These are phyloP conservation scores for Thymallus thymallus DNA, from an alignment of 2,113 vertebrate species.

Conservation along the genomic window DNA sequence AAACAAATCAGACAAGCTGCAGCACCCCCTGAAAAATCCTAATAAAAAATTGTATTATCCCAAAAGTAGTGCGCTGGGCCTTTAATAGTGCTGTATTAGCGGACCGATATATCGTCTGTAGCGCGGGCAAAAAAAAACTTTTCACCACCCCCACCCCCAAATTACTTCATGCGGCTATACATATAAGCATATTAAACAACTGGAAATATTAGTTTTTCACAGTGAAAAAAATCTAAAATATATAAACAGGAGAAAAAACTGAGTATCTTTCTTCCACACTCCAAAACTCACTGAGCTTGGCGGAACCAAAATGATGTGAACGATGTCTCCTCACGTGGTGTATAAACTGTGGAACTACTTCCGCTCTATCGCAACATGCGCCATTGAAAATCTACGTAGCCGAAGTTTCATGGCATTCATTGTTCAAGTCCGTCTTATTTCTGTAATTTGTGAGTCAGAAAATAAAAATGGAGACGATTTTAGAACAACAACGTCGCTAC, in stretches of 20 bases:
- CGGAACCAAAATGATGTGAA: background rate
- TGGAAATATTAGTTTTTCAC: too few relatives aligned
- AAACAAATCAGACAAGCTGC: too few relatives aligned
- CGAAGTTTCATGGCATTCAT: background rate
- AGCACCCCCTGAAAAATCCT: too few relatives aligned
- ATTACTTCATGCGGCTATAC: too few relatives aligned
- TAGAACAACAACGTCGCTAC: conserved; percentile 94
- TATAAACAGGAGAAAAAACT: background rate
- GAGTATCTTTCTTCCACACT: background rate
- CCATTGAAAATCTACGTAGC: conserved; percentile 60
- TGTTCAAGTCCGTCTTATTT: background rate
- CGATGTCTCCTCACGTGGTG: background rate
- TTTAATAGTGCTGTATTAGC: too few relatives aligned
- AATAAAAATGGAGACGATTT: conserved; percentile 85
- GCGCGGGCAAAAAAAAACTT: too few relatives aligned
- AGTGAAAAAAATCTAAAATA: background rate
- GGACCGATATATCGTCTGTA: too few relatives aligned
- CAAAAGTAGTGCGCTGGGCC: too few relatives aligned
- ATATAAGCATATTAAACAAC: too few relatives aligned
- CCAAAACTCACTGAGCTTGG: background rate
- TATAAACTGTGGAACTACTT: background rate
- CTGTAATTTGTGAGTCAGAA: background rate
- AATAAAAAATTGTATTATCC: too few relatives aligned
- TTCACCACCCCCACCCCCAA: too few relatives aligned
- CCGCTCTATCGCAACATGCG: conserved; percentile 38